Percentiles rank a stretch among this genome's conserved stretches.
Evolutionary conservation across 2,888 invertebrate genomes (phyloP).

Genomic region (Drosophila picticornis): DNA sequence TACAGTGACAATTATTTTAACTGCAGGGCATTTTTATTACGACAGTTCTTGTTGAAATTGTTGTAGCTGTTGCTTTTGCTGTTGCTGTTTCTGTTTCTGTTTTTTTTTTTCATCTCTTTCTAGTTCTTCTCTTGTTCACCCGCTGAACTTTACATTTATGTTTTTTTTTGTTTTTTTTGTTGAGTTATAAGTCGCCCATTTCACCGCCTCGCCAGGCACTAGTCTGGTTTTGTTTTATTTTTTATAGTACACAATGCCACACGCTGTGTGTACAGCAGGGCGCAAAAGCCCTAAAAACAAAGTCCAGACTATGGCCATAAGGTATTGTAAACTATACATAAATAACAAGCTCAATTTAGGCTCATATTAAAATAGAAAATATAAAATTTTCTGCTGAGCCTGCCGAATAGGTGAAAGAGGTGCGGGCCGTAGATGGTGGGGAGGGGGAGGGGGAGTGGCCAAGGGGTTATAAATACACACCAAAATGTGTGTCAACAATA

Average conservation of each 20-base stretch:
- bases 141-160: slow-evolving; percentile 25
- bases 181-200: slow-evolving; percentile 5
- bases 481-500: slow-evolving; percentile 73
- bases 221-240: slow-evolving; percentile 28
- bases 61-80: slow-evolving; percentile 21
- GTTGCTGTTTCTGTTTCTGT: neutral
- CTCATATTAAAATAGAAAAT: slow-evolving; percentile 74
- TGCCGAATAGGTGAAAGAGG: slow-evolving; percentile 45
- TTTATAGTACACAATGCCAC: slow-evolving; percentile 28
- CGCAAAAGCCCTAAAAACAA: slow-evolving; percentile 39
- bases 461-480: slow-evolving; percentile 15
- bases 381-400: slow-evolving; percentile 66
- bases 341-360: slow-evolving; percentile 78
- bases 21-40: slow-evolving; percentile 80
- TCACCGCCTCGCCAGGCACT: slow-evolving; percentile 15
- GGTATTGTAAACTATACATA: slow-evolving; percentile 77
- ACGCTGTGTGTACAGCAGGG: slow-evolving; percentile 59
- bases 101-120: neutral
- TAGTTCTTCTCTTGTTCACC: neutral
- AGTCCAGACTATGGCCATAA: slow-evolving; percentile 56
- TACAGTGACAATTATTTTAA: slow-evolving; percentile 81
- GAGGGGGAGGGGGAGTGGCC: neutral
- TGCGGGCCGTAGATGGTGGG: slow-evolving; percentile 1
- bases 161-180: slow-evolving; percentile 6
- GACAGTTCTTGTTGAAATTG: slow-evolving; percentile 67